Evolutionary conservation across 2,113 vertebrate species (phyloP).

Genomic region (Piaya cayana): DNA sequence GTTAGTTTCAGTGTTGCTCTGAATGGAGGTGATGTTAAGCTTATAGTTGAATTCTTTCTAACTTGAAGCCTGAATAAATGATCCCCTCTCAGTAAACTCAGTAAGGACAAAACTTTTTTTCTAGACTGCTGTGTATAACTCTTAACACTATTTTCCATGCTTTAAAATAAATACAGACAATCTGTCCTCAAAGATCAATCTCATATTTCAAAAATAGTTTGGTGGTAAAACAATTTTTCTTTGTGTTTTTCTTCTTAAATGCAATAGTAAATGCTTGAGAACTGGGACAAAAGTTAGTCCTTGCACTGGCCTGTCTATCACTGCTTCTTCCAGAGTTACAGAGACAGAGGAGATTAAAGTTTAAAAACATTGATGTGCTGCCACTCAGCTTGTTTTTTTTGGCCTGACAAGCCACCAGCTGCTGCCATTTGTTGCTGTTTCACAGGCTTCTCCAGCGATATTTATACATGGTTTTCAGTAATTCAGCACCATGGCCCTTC

Average conservation of each 20-base stretch:
- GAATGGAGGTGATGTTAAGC: background rate
- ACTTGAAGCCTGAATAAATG: background rate
- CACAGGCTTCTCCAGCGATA: background rate
- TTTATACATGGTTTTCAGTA: background rate
- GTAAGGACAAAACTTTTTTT: background rate
- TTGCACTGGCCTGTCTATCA: conserved; percentile 3
- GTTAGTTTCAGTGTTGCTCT: background rate
- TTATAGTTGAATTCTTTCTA: background rate
- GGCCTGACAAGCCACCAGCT: conserved; percentile 11
- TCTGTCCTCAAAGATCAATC: background rate
- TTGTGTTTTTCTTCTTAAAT: background rate
- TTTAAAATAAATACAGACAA: background rate
- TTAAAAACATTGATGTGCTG: background rate
- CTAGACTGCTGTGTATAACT: background rate
- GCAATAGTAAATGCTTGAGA: background rate
- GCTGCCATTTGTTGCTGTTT: background rate
- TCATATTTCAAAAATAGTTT: conserved; percentile 5
- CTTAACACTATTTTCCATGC: background rate
- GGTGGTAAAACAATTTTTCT: background rate
- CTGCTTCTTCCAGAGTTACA: background rate
- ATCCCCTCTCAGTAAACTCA: background rate
- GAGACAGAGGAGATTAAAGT: background rate
- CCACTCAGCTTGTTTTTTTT: conserved; percentile 13
- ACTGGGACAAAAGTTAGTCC: conserved; percentile 12
- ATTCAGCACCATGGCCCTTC: background rate